Evolutionary conservation across 2,888 invertebrate genomes (phyloP), one percentile per base, ranked within the genome.

Genomic region (Mythimna lalbum): DNA sequence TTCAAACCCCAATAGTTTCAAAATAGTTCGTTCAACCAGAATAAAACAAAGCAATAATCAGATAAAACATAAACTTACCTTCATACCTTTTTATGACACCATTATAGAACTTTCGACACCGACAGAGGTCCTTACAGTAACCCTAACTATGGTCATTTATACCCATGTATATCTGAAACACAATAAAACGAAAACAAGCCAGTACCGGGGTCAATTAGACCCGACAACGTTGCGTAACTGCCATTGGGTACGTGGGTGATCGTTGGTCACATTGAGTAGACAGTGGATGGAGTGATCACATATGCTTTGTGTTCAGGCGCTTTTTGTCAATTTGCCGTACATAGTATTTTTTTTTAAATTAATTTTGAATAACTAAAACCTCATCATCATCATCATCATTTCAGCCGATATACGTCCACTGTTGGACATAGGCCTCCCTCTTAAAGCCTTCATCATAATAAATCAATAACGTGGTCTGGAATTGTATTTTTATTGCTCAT

Each of bases 101-200:
- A 76, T 55, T 55, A 66, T 21, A 9, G n/a, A 55, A 81, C 36
- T 69, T 66, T 55, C 7, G 43, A 53, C 49, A 53, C 50, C 55
- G 19, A 60, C 36, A 55, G 56, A 67, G 43, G 62, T 49, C 21
- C 36, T 39, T 47, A 31, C 43, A 31, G 17, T 53, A 3, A 55
- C 21, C 31, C 10, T 55, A 59, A 71, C 78, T 82, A 65, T 55
- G 52, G 82, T 63, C 57, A 43, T 72, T 71, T 63, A 52, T 33
- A 78, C 64, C 72, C 62, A 1, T 71, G 68, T 68, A 60, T 65
- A 82, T 78, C 67, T 68, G 57, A 62, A 65, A 50, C 36, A 64
- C 55, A 79, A 79, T 79, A 82, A 81, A 82, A 68, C 23, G 78
- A 72, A 67, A 82, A 82, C 78, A 65, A 68, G 62, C 33, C 72